Base-by-base conservation (phyloP, 2,888 invertebrate genomes). In the Hypena proboscidalis region DNA sequence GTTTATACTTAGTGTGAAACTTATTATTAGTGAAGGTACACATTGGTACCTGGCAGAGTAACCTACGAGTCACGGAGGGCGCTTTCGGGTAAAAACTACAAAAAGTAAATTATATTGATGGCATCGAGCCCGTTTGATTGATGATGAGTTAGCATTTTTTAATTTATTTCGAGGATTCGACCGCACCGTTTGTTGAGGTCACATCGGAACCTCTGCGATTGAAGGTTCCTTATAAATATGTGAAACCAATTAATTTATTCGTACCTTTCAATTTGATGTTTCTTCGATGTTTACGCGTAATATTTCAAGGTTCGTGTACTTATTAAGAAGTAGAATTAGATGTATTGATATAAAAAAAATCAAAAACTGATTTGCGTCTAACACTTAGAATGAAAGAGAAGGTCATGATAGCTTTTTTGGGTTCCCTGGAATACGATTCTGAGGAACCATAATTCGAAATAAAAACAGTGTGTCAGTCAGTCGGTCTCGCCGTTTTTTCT, bases 91-190 rank as follows among this genome's bases (percentile, higher is more conserved):
- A 84, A 89, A 88, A 90, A 87, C 85, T 85, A 89, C 85, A 88
- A 90, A 90, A 90, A 90, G 83, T 87, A 90, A 88, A 90, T 89
- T 90, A 90, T 89, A 90, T 89, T 83, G 90, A 90, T 86, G 90
- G 89, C 89, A 85, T 90, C 90, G 90, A 89, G 75, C 76, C 75
- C 64, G 82, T 83, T 90, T 90, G 90, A 90, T 90, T 90, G 90
- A 90, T 90, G 90, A 83, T 90, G 90, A 90, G 83, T 83, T 81
- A 79, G 90, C 90, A 82, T 75, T 85, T 89, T 88, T 88, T 90
- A 90, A 90, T 90, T 89, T 88, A 85, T 87, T 89, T 89, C 83
- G 81, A 86, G 86, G 77, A 88, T 86, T 88, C 85, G 74, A 67
- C 77, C 72, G 72, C 56, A 43, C 60, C 69, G 70, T 66, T 60